A percentile compares a stretch with the other conserved stretches of the same genome.
These are phyloP conservation scores for Pseudobourletiella spinata DNA, from an alignment of 1,140 invertebrate genomes.

Conservation along the genomic window DNA sequence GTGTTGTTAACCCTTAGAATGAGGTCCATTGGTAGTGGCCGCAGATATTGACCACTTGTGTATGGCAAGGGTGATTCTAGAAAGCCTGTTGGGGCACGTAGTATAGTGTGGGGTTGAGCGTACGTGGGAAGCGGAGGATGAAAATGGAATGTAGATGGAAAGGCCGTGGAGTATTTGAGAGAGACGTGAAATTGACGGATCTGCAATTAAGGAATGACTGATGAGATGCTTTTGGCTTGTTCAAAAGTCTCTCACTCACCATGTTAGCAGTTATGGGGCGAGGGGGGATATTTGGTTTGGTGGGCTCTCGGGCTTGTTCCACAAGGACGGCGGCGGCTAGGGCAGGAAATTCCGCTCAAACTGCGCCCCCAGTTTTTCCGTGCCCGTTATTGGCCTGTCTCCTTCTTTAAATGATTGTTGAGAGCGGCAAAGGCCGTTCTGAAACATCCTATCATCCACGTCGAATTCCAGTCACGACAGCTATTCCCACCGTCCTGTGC, in stretches of 20 bases:
- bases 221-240: constrained; percentile 25
- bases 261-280: background rate
- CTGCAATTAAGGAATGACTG: constrained; percentile 35
- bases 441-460: constrained; percentile 27
- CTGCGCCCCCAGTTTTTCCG: background rate
- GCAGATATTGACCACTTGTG: too few relatives aligned
- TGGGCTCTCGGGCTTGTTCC: too few relatives aligned
- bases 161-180: background rate
- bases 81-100: too few relatives aligned
- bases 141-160: background rate
- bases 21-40: too few relatives aligned
- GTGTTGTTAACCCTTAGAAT: too few relatives aligned
- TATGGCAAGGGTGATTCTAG: too few relatives aligned
- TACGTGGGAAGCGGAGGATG: background rate
- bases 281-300: too few relatives aligned
- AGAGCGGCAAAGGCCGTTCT: constrained; percentile 16
- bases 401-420: constrained; percentile 22
- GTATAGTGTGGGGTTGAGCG: too few relatives aligned
- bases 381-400: constrained; percentile 11
- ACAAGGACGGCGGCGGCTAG: too few relatives aligned
- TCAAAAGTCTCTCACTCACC: background rate
- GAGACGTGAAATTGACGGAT: constrained; percentile 32
- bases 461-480: constrained; percentile 2
- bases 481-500: background rate
- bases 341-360: background rate